Evolutionary conservation across 2,113 vertebrate genomes (phyloP).

Genomic region (Myanophis thanlyinensis): DNA sequence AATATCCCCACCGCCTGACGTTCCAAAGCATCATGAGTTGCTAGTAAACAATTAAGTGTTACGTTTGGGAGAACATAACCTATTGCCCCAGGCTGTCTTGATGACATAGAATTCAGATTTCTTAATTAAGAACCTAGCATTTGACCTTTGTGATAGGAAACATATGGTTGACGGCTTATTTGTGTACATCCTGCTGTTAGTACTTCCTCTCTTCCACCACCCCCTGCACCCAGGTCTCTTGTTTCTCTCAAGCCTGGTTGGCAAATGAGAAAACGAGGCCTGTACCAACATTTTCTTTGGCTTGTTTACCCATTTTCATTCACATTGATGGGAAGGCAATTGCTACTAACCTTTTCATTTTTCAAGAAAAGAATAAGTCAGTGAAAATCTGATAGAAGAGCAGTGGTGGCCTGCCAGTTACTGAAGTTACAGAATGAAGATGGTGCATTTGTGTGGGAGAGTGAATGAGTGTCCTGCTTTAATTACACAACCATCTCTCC

Average conservation of each 20-base stretch:
- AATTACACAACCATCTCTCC: background rate
- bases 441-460: background rate
- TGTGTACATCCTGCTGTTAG: constrained; percentile 53
- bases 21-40: constrained; percentile 7
- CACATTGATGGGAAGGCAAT: background rate
- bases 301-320: background rate
- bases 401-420: background rate
- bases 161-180: constrained; percentile 1
- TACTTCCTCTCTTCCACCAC: rapidly evolving
- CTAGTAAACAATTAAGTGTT: constrained; percentile 17
- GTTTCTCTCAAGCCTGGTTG: background rate
- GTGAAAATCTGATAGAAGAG: background rate
- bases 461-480: background rate
- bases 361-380: background rate
- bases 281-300: background rate
- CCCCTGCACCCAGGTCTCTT: background rate
- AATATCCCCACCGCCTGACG: background rate
- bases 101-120: constrained; percentile 10
- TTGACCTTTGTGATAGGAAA: constrained; percentile 25
- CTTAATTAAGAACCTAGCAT: constrained; percentile 44
- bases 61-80: constrained; percentile 3
- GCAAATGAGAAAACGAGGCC: background rate
- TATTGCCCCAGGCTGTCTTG: constrained; percentile 1
- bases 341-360: background rate
- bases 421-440: background rate